Percentiles rank a stretch among this genome's conserved stretches.
Evolutionary conservation across 2,113 vertebrate genomes (phyloP).

Genomic region (Tachysurus vachellii): DNA sequence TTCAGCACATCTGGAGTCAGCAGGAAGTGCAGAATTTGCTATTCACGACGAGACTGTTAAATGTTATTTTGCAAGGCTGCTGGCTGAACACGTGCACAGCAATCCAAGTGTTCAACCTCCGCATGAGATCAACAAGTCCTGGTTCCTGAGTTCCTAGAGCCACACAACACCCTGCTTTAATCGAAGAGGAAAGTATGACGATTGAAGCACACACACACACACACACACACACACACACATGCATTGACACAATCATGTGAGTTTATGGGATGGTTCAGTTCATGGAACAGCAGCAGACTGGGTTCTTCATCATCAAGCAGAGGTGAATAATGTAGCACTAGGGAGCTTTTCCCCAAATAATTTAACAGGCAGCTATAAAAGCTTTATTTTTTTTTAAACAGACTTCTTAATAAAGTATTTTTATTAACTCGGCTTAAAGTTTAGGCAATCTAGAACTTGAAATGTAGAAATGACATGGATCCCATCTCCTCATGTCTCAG

Average conservation of each 20-base stretch:
- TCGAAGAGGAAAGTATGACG: slow-evolving; percentile 66
- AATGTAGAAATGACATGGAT: neutral
- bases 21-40: neutral
- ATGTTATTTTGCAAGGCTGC: slow-evolving; percentile 38
- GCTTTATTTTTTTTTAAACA: slow-evolving; percentile 35
- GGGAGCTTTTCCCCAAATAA: slow-evolving; percentile 69
- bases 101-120: slow-evolving; percentile 51
- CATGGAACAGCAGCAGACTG: slow-evolving; percentile 70
- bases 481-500: neutral
- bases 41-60: neutral
- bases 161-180: slow-evolving; percentile 65
- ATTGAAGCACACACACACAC: slow-evolving; percentile 44
- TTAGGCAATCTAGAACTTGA: neutral
- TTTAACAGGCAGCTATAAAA: slow-evolving; percentile 66
- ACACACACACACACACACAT: slow-evolving; percentile 2
- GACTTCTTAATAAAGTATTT: slow-evolving; percentile 25
- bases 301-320: slow-evolving; percentile 69
- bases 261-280: slow-evolving; percentile 49
- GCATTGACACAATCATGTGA: neutral
- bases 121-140: slow-evolving; percentile 53
- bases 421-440: neutral
- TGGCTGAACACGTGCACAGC: slow-evolving; percentile 28
- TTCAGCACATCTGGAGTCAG: slow-evolving; percentile 13
- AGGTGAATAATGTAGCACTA: slow-evolving; percentile 76
- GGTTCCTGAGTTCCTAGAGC: slow-evolving; percentile 50